Evolutionary conservation across 23 tunicate genomes (phyloP).

Genomic region (Ciona savignyi): DNA sequence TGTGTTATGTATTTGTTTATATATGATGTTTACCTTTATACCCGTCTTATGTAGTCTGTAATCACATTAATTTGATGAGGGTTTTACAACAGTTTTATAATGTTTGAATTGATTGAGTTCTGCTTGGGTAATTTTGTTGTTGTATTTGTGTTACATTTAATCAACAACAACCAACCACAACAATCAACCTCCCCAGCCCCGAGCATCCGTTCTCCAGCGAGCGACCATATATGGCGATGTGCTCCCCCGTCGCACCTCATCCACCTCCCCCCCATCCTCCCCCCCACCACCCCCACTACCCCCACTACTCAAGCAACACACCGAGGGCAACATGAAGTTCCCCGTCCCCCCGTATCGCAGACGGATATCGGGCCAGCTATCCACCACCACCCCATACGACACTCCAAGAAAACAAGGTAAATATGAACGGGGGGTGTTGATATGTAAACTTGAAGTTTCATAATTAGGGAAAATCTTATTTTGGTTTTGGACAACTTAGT

Average conservation of each 20-base stretch:
- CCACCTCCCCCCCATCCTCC: slow-evolving; percentile 8
- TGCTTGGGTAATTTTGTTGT: background rate
- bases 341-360: slow-evolving; percentile 52
- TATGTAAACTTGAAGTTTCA: too few relatives aligned
- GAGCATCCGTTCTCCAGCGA: slow-evolving; percentile 57
- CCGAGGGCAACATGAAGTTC: background rate
- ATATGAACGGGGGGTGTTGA: too few relatives aligned
- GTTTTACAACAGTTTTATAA: too few relatives aligned
- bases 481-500: too few relatives aligned
- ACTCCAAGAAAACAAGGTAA: slow-evolving; percentile 30
- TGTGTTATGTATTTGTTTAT: too few relatives aligned
- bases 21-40: too few relatives aligned
- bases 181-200: too few relatives aligned
- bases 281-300: background rate
- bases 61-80: too few relatives aligned
- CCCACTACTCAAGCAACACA: background rate
- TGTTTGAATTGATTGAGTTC: too few relatives aligned
- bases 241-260: slow-evolving; percentile 6
- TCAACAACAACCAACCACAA: background rate
- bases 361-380: slow-evolving; percentile 8
- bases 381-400: slow-evolving; percentile 27
- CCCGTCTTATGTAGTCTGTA: too few relatives aligned
- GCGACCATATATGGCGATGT: slow-evolving; percentile 65
- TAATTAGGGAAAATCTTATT: too few relatives aligned
- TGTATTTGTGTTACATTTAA: background rate